Base-by-base conservation (phyloP, 2,888 invertebrate genomes). In the Escarpia spicata region DNA sequence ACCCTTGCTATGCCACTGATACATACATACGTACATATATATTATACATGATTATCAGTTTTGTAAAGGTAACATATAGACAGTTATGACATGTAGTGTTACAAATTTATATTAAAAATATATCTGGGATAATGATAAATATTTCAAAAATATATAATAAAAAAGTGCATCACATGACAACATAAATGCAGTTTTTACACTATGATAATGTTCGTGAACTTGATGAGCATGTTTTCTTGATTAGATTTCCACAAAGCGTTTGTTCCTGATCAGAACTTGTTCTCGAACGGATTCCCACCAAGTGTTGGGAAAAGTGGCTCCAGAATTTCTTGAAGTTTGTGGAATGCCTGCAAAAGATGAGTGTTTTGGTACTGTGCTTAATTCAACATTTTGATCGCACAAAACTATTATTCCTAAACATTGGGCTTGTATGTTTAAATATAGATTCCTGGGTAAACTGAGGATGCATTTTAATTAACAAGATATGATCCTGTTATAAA, bases 281-380 rank as follows among this genome's bases (percentile, higher is more conserved):
- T 75, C 75, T 75, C 75, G 75, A 75, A 75, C 15, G 75, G 75
- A 75, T 75, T 75, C 19, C 75, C 75, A 26, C 75, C 75, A 75
- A 75, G 75, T 75, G 75, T 75, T 75, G 75, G 75, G 26, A 75
- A 75, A 75, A 75, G 75, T 75, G 75, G 75, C 75, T 75, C 75
- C 75, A 75, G n/a, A 75, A 75, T 75, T 75, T 75, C 75, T 26
- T 75, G 75, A 26, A 75, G 75, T 75, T 75, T 75, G 26, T 75
- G 75, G 75, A 75, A 75, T 75, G 75, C 75, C 75, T 75, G 75
- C 75, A 75, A 75, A 75, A 75, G 26, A 75, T 26, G 75, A 75
- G 75, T 75, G 37, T 37, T 37, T 37, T 37, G 37, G 37, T 37
- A 26, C 75, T 26, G 26, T 26, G 75, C 26, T 75, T 26, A 75